Conservation (phyloP, 92 coral and sea anemone genomes). For the Epizoanthus fatuus region DNA sequence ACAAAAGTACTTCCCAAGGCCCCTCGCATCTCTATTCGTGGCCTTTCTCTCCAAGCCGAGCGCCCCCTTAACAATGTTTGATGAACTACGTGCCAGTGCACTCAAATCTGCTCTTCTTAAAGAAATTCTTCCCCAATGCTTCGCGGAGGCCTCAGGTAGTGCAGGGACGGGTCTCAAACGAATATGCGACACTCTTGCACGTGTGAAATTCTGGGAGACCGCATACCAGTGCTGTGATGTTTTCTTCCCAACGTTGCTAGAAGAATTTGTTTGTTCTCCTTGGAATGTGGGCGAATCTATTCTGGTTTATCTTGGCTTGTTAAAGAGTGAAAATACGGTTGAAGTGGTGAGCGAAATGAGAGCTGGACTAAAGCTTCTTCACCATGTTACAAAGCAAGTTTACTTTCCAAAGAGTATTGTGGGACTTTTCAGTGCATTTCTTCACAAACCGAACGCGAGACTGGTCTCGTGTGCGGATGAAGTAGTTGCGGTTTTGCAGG, state of each 20-base stretch:
- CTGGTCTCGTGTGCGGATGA: conserved; percentile 34
- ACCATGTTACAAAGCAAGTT: conserved; percentile 39
- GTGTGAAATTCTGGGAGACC: conserved; percentile 64
- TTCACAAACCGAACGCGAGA: conserved; percentile 55
- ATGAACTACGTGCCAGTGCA: conserved; percentile 52
- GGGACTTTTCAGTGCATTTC: conserved; percentile 58
- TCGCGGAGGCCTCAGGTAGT: conserved; percentile 58
- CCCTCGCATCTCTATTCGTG: conserved; percentile 83
- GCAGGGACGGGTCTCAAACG: conserved; percentile 81
- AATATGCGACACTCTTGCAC: conserved; percentile 79
- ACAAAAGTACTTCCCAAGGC: conserved; percentile 85
- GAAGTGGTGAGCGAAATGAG: conserved; percentile 62
- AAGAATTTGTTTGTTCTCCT: conserved; percentile 29
- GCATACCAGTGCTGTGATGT: conserved; percentile 61
- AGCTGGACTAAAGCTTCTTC: conserved; percentile 64
- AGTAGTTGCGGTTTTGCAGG: conserved; percentile 19
- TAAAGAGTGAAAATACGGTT: conserved; percentile 73
- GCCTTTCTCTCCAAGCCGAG: conserved; percentile 87
- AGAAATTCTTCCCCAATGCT: conserved; percentile 68
- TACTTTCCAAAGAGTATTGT: conserved; percentile 58
- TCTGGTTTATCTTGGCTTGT: conserved; percentile 75
- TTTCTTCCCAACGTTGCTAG: conserved; percentile 39
- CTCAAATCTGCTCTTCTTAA: conserved; percentile 75
- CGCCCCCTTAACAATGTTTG: conserved; percentile 44
- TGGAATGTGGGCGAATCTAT: conserved; percentile 65